Conservation (phyloP, 2,113 vertebrate species). For the Notothenia rossii region DNA sequence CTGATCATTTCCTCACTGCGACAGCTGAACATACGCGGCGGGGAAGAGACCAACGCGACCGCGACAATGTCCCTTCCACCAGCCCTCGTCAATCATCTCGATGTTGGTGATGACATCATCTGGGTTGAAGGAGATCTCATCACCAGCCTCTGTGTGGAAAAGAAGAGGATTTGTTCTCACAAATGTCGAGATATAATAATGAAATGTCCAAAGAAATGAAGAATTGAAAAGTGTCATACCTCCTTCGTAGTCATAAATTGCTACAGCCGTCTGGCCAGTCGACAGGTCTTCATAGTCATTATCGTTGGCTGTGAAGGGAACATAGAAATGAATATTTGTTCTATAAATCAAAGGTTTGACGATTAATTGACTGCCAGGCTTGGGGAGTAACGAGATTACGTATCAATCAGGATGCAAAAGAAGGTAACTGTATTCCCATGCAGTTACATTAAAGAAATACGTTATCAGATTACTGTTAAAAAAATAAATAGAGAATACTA, state of each 20-base stretch:
- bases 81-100: slow-evolving; percentile 95
- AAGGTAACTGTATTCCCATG: too few species aligned
- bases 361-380: neutral
- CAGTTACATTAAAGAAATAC: too few species aligned
- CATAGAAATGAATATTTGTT: neutral
- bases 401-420: too few species aligned
- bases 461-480: too few species aligned
- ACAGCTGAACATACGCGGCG: slow-evolving; percentile 90
- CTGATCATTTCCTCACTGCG: slow-evolving; percentile 70
- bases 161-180: neutral
- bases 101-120: slow-evolving; percentile 92
- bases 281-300: slow-evolving; percentile 80
- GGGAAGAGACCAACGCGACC: slow-evolving; percentile 91
- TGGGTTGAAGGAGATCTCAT: slow-evolving; percentile 94
- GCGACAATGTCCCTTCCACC: slow-evolving; percentile 91
- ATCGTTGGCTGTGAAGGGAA: slow-evolving; percentile 41
- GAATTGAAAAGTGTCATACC: slow-evolving; percentile 76
- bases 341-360: neutral
- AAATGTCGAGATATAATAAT: neutral
- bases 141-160: slow-evolving; percentile 87
- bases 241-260: slow-evolving; percentile 91
- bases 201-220: neutral
- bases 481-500: too few species aligned
- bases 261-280: slow-evolving; percentile 74
- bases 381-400: too few species aligned